phyloP scores from a whole-genome alignment of 2,113 vertebrate species.

The Anhinga anhinga region DNA sequence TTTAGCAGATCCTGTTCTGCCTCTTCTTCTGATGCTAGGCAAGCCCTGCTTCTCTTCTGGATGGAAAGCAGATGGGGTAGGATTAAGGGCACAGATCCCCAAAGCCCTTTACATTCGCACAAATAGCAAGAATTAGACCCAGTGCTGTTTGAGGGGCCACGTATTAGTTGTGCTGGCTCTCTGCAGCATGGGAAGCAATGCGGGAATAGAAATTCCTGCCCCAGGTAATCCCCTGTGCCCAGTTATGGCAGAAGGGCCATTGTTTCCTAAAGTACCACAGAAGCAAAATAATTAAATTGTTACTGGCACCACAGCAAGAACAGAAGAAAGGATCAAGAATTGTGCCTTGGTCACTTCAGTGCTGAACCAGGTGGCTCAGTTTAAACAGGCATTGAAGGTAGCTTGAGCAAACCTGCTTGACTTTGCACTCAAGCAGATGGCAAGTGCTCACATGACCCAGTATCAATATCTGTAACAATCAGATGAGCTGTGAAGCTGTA shows the following conservation, averaged over 20 bases:
- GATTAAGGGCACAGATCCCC: neutral
- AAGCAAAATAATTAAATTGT: neutral
- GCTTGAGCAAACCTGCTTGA: neutral
- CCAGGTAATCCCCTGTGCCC: neutral
- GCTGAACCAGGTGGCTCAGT: neutral
- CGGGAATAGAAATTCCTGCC: neutral
- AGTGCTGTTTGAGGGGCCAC: neutral
- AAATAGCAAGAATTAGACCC: neutral
- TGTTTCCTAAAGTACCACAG: neutral
- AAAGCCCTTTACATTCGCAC: neutral
- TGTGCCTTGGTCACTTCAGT: neutral
- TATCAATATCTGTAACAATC: neutral
- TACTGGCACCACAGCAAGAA: neutral
- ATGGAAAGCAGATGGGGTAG: neutral
- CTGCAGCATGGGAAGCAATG: neutral
- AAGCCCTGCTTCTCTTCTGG: neutral
- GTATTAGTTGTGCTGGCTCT: neutral
- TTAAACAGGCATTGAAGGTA: neutral
- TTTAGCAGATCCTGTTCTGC: neutral
- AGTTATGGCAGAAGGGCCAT: neutral
- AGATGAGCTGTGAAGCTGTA: constrained; percentile 27
- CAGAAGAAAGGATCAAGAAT: neutral
- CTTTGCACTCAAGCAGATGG: neutral
- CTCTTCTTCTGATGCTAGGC: neutral
- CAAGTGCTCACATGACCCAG: constrained; percentile 1